Percentiles rank a stretch among this genome's conserved stretches.
Evolutionary conservation across 1,140 invertebrate genomes (phyloP).

Genomic region (Leptinotarsa undecemlineata): DNA sequence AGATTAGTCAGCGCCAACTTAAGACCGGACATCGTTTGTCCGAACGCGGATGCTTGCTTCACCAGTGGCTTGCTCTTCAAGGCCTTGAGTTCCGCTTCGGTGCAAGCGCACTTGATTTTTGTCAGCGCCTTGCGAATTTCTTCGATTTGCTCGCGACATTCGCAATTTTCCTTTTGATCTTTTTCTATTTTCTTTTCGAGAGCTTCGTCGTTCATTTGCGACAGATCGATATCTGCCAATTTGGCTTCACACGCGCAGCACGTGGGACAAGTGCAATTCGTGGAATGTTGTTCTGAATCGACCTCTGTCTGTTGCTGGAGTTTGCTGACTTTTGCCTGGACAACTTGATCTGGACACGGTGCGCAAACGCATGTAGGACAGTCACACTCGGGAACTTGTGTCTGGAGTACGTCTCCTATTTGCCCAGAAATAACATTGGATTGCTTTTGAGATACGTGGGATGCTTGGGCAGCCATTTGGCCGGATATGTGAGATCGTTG

Average conservation of each 20-base stretch:
- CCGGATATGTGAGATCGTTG: background rate
- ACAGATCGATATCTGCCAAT: slow-evolving; percentile 5
- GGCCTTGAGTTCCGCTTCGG: slow-evolving; percentile 37
- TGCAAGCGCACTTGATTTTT: slow-evolving; percentile 42
- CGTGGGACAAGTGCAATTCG: slow-evolving; percentile 20
- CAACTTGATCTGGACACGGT: slow-evolving; percentile 7
- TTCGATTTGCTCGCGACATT: slow-evolving; percentile 38
- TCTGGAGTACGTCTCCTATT: no score
- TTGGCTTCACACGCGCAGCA: slow-evolving; percentile 14
- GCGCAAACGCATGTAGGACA: background rate
- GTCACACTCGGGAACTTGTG: background rate
- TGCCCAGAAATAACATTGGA: background rate
- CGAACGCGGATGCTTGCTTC: slow-evolving; percentile 38
- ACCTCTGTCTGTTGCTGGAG: background rate
- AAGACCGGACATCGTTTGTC: slow-evolving; percentile 43
- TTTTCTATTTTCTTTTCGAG: slow-evolving; percentile 30
- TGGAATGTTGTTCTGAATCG: slow-evolving; percentile 16
- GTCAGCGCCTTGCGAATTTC: slow-evolving; percentile 38
- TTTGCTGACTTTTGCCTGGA: background rate
- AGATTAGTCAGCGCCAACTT: slow-evolving; percentile 45
- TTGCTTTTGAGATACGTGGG: background rate
- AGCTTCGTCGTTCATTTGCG: slow-evolving; percentile 33
- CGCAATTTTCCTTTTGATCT: slow-evolving; percentile 36
- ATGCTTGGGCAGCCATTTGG: background rate
- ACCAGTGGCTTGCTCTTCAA: slow-evolving; percentile 30